These are phyloP conservation scores for Grapholita molesta DNA, from an alignment of 1,140 invertebrate species.

Conservation along the genomic window DNA sequence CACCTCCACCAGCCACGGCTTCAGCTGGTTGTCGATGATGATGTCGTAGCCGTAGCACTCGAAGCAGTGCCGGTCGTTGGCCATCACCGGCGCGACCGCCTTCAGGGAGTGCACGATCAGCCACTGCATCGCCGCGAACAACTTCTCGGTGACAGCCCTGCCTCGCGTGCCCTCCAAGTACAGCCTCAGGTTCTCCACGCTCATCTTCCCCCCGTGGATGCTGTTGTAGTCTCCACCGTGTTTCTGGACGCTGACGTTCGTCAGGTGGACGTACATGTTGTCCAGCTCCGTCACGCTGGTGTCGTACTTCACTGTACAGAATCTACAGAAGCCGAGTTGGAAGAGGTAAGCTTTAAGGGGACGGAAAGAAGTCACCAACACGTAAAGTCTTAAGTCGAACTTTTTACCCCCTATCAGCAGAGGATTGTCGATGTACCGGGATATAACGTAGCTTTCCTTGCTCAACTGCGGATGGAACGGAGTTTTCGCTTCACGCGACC, in stretches of 20 bases:
- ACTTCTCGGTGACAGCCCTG: conserved; percentile 89
- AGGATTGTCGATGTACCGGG: conserved; percentile 92
- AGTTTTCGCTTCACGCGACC: conserved; percentile 90
- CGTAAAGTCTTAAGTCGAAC: conserved; percentile 91
- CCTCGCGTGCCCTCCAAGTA: conserved; percentile 95
- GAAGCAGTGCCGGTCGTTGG: conserved; percentile 89
- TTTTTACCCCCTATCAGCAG: conserved; percentile 92
- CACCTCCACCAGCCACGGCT: conserved; percentile 94
- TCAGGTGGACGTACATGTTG: conserved; percentile 93
- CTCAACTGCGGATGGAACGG: conserved; percentile 88
- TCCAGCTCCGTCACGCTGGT: conserved; percentile 88
- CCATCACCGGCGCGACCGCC: conserved; percentile 91
- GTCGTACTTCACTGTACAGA: conserved; percentile 90
- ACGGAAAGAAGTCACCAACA: conserved; percentile 89
- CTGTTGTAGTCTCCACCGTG: conserved; percentile 95
- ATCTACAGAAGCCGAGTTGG: conserved; percentile 88
- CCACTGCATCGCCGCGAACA: conserved; percentile 93
- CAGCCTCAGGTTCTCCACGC: conserved; percentile 92
- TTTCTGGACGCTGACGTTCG: conserved; percentile 93
- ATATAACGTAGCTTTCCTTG: conserved; percentile 95
- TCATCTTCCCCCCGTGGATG: conserved; percentile 96
- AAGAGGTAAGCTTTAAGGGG: conserved; percentile 91
- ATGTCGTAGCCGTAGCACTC: conserved; percentile 96
- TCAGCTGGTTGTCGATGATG: conserved; percentile 90
- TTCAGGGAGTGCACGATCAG: conserved; percentile 90